Evolutionary conservation across 2,888 invertebrate genomes (phyloP).

Genomic region (Folsomia manolachei): DNA sequence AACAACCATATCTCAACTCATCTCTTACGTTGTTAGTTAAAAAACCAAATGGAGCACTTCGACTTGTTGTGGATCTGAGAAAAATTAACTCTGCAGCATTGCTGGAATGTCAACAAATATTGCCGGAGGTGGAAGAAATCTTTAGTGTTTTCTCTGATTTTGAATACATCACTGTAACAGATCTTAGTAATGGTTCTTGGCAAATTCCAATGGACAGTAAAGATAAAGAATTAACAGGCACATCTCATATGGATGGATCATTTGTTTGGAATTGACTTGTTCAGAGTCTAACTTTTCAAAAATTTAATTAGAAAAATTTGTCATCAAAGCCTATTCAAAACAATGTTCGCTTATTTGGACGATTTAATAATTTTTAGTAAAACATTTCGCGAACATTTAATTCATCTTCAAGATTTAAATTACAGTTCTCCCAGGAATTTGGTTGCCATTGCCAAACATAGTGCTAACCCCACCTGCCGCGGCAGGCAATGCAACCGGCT

Average conservation of each 20-base stretch:
- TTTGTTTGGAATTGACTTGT: not conserved
- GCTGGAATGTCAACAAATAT: not conserved
- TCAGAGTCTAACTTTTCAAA: not conserved
- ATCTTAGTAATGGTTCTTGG: not conserved
- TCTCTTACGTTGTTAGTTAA: not conserved
- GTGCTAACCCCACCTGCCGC: too few species aligned
- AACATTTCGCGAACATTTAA: constrained; percentile 31
- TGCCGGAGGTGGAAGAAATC: not conserved
- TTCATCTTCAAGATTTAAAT: too few species aligned
- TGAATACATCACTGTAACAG: not conserved
- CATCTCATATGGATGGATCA: not conserved
- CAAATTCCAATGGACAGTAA: not conserved
- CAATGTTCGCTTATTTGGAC: constrained; percentile 34
- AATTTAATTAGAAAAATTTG: not conserved
- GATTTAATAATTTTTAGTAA: constrained; percentile 48
- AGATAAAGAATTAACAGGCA: not conserved
- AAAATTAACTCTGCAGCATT: not conserved
- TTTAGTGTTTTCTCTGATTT: not conserved
- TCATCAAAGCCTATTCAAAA: not conserved
- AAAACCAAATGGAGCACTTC: not conserved
- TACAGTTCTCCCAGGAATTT: too few species aligned
- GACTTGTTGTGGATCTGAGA: not conserved
- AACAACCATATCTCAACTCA: not conserved
- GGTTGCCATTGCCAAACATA: too few species aligned
- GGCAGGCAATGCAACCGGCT: too few species aligned